These are phyloP conservation scores for Lagopus leucura DNA, from an alignment of 2,113 vertebrate species.

Conservation along the genomic window DNA sequence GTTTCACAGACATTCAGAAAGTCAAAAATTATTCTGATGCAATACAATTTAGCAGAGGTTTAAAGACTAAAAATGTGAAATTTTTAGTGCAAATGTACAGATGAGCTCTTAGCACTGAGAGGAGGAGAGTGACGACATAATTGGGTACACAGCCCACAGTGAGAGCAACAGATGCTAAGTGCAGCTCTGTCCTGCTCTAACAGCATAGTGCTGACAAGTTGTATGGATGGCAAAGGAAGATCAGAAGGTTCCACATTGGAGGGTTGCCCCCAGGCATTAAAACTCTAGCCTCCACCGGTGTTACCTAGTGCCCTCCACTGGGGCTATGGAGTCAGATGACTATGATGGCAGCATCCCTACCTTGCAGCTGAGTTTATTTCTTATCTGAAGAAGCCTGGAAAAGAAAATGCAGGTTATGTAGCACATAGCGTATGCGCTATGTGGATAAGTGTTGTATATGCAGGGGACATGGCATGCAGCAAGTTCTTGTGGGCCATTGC, in stretches of 20 bases:
- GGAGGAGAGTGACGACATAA: background rate
- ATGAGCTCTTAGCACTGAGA: background rate
- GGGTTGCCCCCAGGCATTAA: rapidly evolving
- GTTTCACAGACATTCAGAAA: background rate
- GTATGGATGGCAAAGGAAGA: background rate
- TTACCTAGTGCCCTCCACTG: background rate
- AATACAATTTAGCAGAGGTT: background rate
- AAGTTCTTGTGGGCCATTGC: background rate
- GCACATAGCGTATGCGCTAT: background rate
- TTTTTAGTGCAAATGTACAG: no score
- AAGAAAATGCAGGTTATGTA: background rate
- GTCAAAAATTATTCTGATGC: rapidly evolving
- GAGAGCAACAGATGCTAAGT: rapidly evolving
- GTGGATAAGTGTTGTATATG: rapidly evolving
- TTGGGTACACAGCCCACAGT: background rate
- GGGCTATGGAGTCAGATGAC: background rate
- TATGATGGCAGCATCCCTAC: background rate
- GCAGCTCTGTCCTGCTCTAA: background rate
- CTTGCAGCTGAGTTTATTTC: background rate
- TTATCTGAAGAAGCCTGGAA: background rate
- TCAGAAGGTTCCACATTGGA: background rate
- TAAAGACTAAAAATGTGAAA: background rate
- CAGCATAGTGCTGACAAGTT: background rate
- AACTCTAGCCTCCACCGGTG: background rate
- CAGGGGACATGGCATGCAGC: background rate